Evolutionary conservation across 1,140 invertebrate genomes (phyloP), one percentile per base, ranked within the genome.

Genomic region (Hypothenemus hampei): DNA sequence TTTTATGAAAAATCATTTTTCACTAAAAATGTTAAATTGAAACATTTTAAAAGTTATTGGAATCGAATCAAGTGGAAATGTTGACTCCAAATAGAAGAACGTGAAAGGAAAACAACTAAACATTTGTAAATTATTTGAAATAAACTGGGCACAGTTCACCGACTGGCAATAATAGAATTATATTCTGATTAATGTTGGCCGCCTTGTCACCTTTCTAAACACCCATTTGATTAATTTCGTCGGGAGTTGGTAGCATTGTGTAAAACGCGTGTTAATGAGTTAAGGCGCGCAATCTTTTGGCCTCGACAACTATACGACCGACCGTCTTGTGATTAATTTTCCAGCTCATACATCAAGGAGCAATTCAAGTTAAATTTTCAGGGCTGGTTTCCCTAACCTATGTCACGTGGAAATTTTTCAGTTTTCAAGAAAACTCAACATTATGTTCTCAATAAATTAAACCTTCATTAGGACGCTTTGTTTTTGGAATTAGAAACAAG

Each of bases 171-270:
- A 57, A 57, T 57, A 57, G 47, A 57, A 50, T 57, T 57, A 57
- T 57, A 51, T 57, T 50, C 48, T 57, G 55, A 57, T 57, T 57
- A 57, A 57, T 57, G 55, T 57, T 57, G 47, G 55, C 31, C 35
- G 40, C 55, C 47, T 19, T 50, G 55, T 57, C 55, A 57, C 55
- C 55, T 57, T 57, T 50, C 46, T 50, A 50, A 57, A 57, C 47
- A 47, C 20, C 40, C 16, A 16, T n/a, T 39, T 57, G 55, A 57
- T 57, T 50, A 57, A 57, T 57, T 57, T 57, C 26, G 39, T 41
- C 41, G 16, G 50, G 18, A 45, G 55, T 57, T 45, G 55, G 46
- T 50, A 57, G 41, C 55, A 51, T 57, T 57, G 55, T 57, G 47
- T 45, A 50, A 26, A 45, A 51, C 47, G 46, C 55, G 55, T 57